Base-by-base conservation (phyloP, 2,113 vertebrate genomes). In the Dendropsophus ebraccatus region DNA sequence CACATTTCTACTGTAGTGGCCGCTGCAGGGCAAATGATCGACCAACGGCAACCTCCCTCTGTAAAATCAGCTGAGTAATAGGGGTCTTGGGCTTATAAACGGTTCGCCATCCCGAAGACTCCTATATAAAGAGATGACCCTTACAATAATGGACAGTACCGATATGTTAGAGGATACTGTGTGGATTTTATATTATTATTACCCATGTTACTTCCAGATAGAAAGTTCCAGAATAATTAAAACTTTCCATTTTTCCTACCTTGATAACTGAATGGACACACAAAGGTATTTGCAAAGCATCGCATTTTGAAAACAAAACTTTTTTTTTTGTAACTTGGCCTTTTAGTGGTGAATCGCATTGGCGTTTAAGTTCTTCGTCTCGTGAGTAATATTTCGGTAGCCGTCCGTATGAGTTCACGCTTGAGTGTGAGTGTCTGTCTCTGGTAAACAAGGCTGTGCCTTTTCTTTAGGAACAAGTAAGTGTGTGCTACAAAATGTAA, bases 381-480 rank as follows among this genome's bases (percentile, higher is more conserved):
- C 54, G 19, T 37, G 62, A 21, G 25, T 56, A 17, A 41, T 56
- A 30, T n/a, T 72, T 41, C 32, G 28, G 30, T 73, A 58, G 69
- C 23, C n/a, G 50, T 83, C 50, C 13, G 32, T 83, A 23, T 75
- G 52, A 74, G 47, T 41, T 83, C 30, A 73, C 25, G 49, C 52
- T 47, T 76, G 83, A 76, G 41, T 74, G 70, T 47, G 70, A 72
- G 45, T 54, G 67, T 84, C 37, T 30, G 54, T 76, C 50, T 52
- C 60, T 56, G 74, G 74, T 85, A 67, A 77, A 37, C 41, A 85
- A 69, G 83, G 76, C 83, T 70, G 75, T 85, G 74, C 83, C 83
- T 78, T 85, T 79, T 49, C 73, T 85, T 78, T 85, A 79, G 62
- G 83, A 85, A 69, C 25, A 28, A 52, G 45, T 85, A 62, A 37